Evolutionary conservation across 2,113 vertebrate genomes (phyloP).

Genomic region (Hipposideros armiger): DNA sequence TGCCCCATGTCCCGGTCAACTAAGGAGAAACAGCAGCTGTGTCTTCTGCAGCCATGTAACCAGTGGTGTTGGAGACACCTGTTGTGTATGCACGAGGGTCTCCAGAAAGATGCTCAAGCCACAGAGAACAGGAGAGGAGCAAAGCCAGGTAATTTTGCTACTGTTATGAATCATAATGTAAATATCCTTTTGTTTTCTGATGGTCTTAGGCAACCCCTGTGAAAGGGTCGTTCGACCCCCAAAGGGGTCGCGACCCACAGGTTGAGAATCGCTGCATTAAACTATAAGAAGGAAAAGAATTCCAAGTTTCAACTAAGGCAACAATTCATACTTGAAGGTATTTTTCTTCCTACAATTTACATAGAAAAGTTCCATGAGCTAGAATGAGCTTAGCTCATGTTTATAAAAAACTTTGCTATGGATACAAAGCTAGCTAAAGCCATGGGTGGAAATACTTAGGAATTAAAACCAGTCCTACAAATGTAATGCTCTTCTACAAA

Average conservation of each 20-base stretch:
- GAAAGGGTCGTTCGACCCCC: too few species aligned
- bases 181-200: too few species aligned
- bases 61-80: too few species aligned
- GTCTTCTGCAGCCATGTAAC: accelerated
- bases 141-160: too few species aligned
- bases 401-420: slow-evolving; percentile 20
- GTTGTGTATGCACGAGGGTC: accelerated
- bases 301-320: not conserved
- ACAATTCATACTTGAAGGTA: not conserved
- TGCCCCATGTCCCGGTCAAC: not conserved
- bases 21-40: not conserved
- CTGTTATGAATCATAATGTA: too few species aligned
- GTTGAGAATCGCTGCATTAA: not conserved
- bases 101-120: not conserved
- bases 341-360: not conserved
- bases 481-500: not conserved
- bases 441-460: not conserved
- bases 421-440: slow-evolving; percentile 22
- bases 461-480: not conserved
- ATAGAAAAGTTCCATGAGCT: not conserved
- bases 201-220: too few species aligned
- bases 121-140: not conserved
- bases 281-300: not conserved
- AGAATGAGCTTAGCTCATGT: slow-evolving; percentile 24
- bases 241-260: too few species aligned